These are phyloP conservation scores for Dolichallabes microphthalmus DNA, from an alignment of 2,113 vertebrate species.

Conservation along the genomic window DNA sequence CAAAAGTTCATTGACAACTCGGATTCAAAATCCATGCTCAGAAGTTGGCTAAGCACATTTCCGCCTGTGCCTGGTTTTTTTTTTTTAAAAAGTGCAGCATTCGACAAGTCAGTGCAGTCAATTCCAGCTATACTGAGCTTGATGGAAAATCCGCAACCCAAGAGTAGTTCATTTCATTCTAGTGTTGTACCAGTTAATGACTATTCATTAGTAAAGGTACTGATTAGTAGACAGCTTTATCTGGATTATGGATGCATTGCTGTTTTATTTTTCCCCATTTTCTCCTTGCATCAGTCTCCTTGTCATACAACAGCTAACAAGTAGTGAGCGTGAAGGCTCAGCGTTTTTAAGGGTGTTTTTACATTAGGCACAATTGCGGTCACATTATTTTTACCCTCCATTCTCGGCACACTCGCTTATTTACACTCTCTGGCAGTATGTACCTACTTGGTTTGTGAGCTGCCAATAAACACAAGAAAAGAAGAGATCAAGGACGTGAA, in stretches of 20 bases:
- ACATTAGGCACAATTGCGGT: too few species aligned
- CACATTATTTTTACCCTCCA: too few species aligned
- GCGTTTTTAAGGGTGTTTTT: too few species aligned
- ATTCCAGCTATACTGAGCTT: neutral
- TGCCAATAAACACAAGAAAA: too few species aligned
- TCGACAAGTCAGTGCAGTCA: neutral
- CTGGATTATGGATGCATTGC: neutral
- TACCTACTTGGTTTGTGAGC: too few species aligned
- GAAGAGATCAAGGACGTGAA: too few species aligned
- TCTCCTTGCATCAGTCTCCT: too few species aligned
- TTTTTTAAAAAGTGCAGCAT: neutral
- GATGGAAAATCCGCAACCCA: neutral
- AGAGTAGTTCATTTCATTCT: neutral
- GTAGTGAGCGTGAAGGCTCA: neutral
- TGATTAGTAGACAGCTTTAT: neutral
- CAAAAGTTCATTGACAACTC: neutral
- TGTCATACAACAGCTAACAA: neutral
- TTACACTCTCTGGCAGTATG: too few species aligned
- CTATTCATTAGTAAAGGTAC: neutral
- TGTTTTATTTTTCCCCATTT: too few species aligned
- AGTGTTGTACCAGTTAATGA: neutral
- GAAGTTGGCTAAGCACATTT: neutral
- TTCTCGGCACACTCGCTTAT: too few species aligned
- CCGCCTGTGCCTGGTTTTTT: neutral
- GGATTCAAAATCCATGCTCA: neutral